phyloP scores from a whole-genome alignment of 1,140 invertebrate genomes.

The Diploscapter pachys region DNA sequence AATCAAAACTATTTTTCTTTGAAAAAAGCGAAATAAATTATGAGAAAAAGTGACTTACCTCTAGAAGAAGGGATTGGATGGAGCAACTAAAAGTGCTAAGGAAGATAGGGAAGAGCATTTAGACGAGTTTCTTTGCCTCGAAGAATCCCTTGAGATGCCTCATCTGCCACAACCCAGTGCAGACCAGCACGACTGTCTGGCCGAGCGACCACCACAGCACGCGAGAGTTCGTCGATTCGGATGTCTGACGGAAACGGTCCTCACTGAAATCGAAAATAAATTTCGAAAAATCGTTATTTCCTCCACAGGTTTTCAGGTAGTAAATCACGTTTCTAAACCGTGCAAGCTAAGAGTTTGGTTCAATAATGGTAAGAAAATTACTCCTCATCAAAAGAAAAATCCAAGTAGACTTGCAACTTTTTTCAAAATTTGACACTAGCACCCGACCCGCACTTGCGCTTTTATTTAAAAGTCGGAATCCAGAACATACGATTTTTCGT shows the following conservation, averaged over 20 bases:
- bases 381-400: too few species aligned
- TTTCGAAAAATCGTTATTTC: too few species aligned
- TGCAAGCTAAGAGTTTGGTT: too few species aligned
- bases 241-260: slow-evolving; percentile 91
- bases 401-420: too few species aligned
- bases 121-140: slow-evolving; percentile 98
- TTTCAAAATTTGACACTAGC: too few species aligned
- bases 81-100: neutral
- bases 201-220: slow-evolving; percentile 96
- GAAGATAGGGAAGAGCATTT: slow-evolving; percentile 57
- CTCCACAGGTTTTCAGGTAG: too few species aligned
- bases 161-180: slow-evolving; percentile 98
- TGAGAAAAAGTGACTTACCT: neutral
- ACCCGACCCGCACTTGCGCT: too few species aligned
- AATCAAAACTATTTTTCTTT: neutral
- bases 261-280: slow-evolving; percentile 74
- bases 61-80: neutral
- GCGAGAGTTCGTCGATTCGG: slow-evolving; percentile 92
- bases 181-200: slow-evolving; percentile 82
- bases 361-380: too few species aligned
- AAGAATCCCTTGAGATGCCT: slow-evolving; percentile 97
- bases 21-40: neutral
- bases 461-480: too few species aligned
- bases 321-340: too few species aligned
- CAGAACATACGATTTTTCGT: too few species aligned